Evolutionary conservation across 2,113 vertebrate species (phyloP).

Genomic region (Elgaria multicarinata): DNA sequence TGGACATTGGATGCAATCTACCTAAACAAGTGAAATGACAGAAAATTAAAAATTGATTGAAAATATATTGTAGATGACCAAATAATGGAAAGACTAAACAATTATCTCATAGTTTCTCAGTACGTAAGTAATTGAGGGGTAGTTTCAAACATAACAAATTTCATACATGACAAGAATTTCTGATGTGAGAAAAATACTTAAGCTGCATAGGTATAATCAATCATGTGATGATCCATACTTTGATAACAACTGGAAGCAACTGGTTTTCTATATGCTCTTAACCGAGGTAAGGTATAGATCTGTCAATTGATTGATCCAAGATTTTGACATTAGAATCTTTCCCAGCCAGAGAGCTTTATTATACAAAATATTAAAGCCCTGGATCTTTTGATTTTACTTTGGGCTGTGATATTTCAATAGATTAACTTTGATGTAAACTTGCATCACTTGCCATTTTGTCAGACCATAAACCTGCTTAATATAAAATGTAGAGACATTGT

Average conservation of each 20-base stretch:
- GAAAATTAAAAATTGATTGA: neutral
- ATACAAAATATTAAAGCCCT: neutral
- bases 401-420: neutral
- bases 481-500: conserved; percentile 24
- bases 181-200: neutral
- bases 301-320: neutral
- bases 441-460: conserved; percentile 11
- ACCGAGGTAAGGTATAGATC: neutral
- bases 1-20: neutral
- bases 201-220: neutral
- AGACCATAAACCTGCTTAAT: conserved; percentile 15
- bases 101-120: neutral
- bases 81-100: neutral
- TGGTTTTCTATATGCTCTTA: neutral
- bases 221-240: neutral
- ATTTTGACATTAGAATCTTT: neutral
- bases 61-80: neutral
- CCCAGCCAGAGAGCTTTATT: neutral
- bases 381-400: neutral
- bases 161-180: neutral
- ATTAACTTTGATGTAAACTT: conserved; percentile 6
- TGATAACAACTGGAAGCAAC: neutral
- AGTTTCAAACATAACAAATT: neutral
- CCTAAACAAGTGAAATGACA: neutral
- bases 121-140: neutral